Evolutionary conservation across 2,888 invertebrate genomes (phyloP), one percentile per base, ranked within the genome.

Genomic region (Nematopogon swammerdamellus): DNA sequence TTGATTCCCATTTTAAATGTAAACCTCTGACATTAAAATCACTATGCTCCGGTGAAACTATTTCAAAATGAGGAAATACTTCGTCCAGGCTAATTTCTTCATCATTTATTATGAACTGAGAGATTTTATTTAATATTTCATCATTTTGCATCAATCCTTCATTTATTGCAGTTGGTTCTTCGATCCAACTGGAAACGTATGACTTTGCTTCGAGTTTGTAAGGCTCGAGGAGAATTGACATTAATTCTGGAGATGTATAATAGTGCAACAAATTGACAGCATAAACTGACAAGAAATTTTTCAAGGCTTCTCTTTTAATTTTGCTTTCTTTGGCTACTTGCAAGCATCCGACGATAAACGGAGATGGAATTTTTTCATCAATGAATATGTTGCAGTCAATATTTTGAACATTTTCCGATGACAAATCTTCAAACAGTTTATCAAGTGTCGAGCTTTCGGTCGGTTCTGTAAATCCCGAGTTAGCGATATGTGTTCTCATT

Each of bases 241-340:
- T 77, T 49, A 79, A 58, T 47, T 74, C 71, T 1, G 82, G 77
- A 2, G 75, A 71, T 53, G 81, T 81, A 67, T 86, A 86, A 50
- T 70, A 72, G 60, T 87, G 86, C 19, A 86, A 70, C 55, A 85
- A 73, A 64, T 85, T 82, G n/a, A 79, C 60, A 10, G 75, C 60
- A 53, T 74, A 76, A 18, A 72, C 55, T n/a, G 70, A 73, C 18
- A 79, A 53, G 51, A 77, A 79, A 47, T 67, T 59, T 57, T 73
- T 72, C 18, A 79, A 61, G 55, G 54, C 61, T 52, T 72, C 74
- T 53, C 70, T 73, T 2, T 61, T 62, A 25, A 67, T 68, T 54
- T 68, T 73, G 51, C 72, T 64, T 2, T 55, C 56, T 53, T 70
- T 67, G 19, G 70, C 58, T 51, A 62, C 77, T 48, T 74, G 70